Evolutionary conservation across 1,140 invertebrate genomes (phyloP), one percentile per base, ranked within the genome.

Genomic region (Lordiphosa stackelbergi): DNA sequence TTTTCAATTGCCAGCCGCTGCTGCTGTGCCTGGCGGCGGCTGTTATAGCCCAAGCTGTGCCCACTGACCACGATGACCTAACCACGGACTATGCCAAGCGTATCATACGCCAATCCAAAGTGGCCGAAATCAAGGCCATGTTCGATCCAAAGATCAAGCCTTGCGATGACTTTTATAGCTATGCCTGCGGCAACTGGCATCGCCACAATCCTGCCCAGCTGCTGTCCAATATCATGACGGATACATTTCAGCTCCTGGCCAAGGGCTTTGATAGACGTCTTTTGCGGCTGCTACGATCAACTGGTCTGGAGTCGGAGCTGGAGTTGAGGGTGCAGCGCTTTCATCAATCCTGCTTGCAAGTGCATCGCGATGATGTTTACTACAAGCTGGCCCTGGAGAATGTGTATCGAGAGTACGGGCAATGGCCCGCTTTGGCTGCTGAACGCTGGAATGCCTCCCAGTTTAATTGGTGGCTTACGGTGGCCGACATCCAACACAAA

Each of bases 101-200:
- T 35, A 74, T 86, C 0, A 63, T 84, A 8, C 69, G 48, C 0
- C 48, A 41, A 2, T 55, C 84, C 1, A 86, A 86, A 41, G 42
- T 61, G 11, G 78, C 78, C 5, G 84, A 84, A n/a, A 86, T 86
- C 5, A 59, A 68, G 37, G 31, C 42, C 2, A 64, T 69, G 58
- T 35, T 92, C 81, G 89, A 92, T 56, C 68, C 64, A 4, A 84
- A 69, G 5, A 89, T 87, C 0, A 72, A 91, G 59, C 91, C 92
- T 9, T 93, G 92, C 49, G 88, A 91, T 2, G 89, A 93, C 71
- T 93, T 92, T 69, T 92, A 92, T 66, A 66, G 89, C 70, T 91
- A 90, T 35, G 89, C 89, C 0, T 94, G 93, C 62, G 93, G 93
- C 10, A 91, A 91, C 52, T 94, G 93, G 93, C 88, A 90, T 0